These are phyloP conservation scores for Ephydatia muelleri DNA, from an alignment of 37 sponge, comb jelly and placozoan species.

Conservation along the genomic window DNA sequence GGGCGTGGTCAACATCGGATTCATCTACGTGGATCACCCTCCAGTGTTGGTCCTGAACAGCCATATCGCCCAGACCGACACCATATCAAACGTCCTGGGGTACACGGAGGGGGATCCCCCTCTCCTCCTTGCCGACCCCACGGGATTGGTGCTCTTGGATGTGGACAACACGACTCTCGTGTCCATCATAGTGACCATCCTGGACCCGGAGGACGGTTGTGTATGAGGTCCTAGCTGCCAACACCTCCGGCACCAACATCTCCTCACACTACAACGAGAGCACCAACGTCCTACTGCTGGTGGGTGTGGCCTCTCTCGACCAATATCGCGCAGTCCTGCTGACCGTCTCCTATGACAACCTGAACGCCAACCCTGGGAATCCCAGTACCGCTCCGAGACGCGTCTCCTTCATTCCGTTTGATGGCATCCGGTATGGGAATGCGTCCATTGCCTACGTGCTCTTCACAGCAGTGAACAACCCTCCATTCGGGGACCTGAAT, in stretches of 20 bases:
- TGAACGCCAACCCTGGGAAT: constrained; percentile 67
- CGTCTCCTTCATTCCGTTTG: constrained; percentile 76
- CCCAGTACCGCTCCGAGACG: constrained; percentile 75
- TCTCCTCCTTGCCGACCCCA: constrained; percentile 47
- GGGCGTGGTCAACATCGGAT: constrained; percentile 43
- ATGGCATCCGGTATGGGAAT: constrained; percentile 58
- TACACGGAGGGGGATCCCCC: constrained; percentile 76
- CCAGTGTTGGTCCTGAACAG: constrained; percentile 78
- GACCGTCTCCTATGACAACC: constrained; percentile 73
- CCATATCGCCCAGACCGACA: constrained; percentile 4
- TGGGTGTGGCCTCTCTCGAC: constrained; percentile 63
- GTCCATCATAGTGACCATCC: constrained; percentile 55
- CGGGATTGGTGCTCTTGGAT: constrained; percentile 60
- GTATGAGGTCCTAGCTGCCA: constrained; percentile 54
- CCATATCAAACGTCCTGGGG: constrained; percentile 62
- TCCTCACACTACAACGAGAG: constrained; percentile 25
- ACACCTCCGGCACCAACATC: constrained; percentile 39
- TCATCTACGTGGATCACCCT: constrained; percentile 68
- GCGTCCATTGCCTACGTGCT: constrained; percentile 58
- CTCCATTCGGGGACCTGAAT: constrained; percentile 75
- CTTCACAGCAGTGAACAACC: constrained; percentile 81
- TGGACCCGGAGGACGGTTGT: constrained; percentile 60
- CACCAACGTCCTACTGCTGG: constrained; percentile 34
- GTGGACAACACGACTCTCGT: constrained; percentile 67
- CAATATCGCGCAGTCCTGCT: constrained; percentile 65